Evolutionary conservation across 1,140 invertebrate species (phyloP), one percentile per base, ranked within the genome.

Genomic region (Samia ricini): DNA sequence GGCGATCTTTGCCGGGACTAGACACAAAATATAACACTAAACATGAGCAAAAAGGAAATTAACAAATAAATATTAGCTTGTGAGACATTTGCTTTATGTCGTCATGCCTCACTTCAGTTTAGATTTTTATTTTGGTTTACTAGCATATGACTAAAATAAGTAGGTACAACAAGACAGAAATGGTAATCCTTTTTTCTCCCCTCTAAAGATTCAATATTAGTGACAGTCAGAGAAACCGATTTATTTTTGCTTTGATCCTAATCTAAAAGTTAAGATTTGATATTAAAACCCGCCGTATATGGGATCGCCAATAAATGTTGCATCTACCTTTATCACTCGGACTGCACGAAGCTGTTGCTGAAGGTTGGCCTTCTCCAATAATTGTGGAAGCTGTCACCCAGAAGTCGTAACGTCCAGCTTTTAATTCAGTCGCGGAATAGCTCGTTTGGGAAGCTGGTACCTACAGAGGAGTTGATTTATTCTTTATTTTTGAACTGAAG

Each of bases 331-430:
- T 95, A 66, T 94, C 94, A 68, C 94, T 96, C 21, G 96, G 96
- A 74, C 95, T 95, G 61, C 97, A 93, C 7, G 94, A 94, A 36
- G 97, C 96, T 57, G 95, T 95, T 74, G 96, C 95, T 22, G 96
- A 97, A 48, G 95, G 93, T 90, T 97, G 95, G 42, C 97, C 97
- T 93, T 98, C 97, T 5, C 97, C 97, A 76, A 98, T 97, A 63
- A 95, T 95, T 0, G 97, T 98, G 52, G 96, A 97, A 42, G 97
- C 97, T 12, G 97, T 98, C 0, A 98, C 97, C 97, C 97, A 98
- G 89, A 98, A 98, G 84, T 98, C 96, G 77, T 98, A 98, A 61
- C 95, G 94, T 72, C 95, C 95, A 72, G 95, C 94, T 72, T 95
- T 95, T 69, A 98, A 85, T 69, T 96, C 95, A 52, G 94, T 95